Evolutionary conservation across 2,888 invertebrate species (phyloP), one percentile per base, ranked within the genome.

Genomic region (Chloroclysta siterata): DNA sequence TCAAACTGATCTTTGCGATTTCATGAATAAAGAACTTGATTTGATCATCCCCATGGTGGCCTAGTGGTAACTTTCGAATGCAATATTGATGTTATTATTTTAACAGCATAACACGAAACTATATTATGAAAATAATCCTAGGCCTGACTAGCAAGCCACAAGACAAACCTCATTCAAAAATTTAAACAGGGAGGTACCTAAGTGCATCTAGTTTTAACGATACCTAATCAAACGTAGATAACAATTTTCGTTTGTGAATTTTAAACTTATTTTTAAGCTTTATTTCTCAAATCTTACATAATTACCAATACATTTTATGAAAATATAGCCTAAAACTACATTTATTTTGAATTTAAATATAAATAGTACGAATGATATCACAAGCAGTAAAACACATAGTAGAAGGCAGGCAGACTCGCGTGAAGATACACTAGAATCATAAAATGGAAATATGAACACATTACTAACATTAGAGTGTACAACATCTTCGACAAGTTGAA

Each of bases 381-480:
- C 54, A 72, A 67, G 69, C 72, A 72, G 48, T 72, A 72, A 61
- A 70, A 72, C 28, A 72, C 59, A 48, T 72, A 72, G 53, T 72
- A 72, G 51, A 63, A 62, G 15, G 72, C 60, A 36, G 72, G 72
- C 39, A 72, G 72, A 56, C 60, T 58, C 22, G 70, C 69, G 55
- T 72, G 72, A n/a, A 72, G 54, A 51, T 70, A 72, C 53, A 72
- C 67, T 28, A 72, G 61, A 60, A 72, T 69, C 64, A 72, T 63
- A 63, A 72, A 72, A 48, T 72, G 67, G 50, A 70, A 65, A 55
- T 72, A 72, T 13, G 68, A 68, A 67, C 70, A 70, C 48, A 72
- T 59, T 5, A 72, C 52, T 44, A 72, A 52, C 57, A 72, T 44
- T 36, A 72, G 29, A 69, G 66, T 66, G 57, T 69, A 63, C 46